Evolutionary conservation across 2,888 invertebrate species (phyloP).

Genomic region (Troides oblongomaculatus): DNA sequence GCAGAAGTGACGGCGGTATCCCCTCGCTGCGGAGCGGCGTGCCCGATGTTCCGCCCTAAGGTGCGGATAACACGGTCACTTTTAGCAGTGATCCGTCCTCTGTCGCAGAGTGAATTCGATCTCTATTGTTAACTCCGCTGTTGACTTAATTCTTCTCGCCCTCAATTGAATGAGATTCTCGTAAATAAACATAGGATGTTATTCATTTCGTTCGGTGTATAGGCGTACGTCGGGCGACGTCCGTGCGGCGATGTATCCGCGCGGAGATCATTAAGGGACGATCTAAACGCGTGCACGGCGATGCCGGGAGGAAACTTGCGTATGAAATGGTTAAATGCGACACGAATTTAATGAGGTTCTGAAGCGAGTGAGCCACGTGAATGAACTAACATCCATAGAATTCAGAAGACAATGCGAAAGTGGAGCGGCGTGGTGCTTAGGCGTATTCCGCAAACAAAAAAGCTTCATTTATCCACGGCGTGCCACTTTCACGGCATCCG

Average conservation of each 20-base stretch:
- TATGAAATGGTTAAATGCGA: constrained; percentile 44
- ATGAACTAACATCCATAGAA: constrained; percentile 74
- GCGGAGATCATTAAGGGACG: constrained; percentile 12
- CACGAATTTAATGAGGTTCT: constrained; percentile 63
- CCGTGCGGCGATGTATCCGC: constrained; percentile 22
- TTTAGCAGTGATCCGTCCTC: constrained; percentile 32
- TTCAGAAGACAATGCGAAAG: constrained; percentile 72
- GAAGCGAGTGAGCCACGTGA: constrained; percentile 49
- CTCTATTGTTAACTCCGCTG: constrained; percentile 68
- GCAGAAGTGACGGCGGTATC: constrained; percentile 68
- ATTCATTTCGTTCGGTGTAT: constrained; percentile 39
- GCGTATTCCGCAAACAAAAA: constrained; percentile 76
- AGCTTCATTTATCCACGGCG: constrained; percentile 77
- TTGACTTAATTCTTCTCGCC: constrained; percentile 71
- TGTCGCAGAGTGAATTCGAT: constrained; percentile 47
- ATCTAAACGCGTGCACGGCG: constrained; percentile 27
- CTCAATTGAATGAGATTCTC: constrained; percentile 59
- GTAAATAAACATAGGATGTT: constrained; percentile 63
- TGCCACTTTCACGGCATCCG: constrained; percentile 79
- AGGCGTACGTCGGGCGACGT: constrained; percentile 33
- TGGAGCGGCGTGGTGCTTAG: constrained; percentile 71
- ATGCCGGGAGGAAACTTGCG: constrained; percentile 39
- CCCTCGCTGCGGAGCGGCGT: constrained; percentile 52
- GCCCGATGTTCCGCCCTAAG: constrained; percentile 53
- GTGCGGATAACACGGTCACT: constrained; percentile 40